Evolutionary conservation across 2,113 vertebrate genomes (phyloP), one percentile per base, ranked within the genome.

Genomic region (Clarias magur): DNA sequence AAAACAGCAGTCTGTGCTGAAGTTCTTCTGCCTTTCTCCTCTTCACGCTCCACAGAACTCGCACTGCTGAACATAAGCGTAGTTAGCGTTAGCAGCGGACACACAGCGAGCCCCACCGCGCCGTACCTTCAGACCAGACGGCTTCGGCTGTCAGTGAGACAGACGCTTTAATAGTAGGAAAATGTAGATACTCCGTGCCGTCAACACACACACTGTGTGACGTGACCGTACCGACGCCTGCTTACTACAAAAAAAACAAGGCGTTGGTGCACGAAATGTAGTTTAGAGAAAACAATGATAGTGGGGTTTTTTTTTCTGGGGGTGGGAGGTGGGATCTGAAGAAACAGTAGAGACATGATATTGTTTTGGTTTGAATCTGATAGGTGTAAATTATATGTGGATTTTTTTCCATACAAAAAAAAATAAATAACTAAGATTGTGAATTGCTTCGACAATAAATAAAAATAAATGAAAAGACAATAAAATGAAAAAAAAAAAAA

Each of bases 111-210:
- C 59, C n/a, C 0, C 16, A n/a, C 54, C 30, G 16, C 11, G 8
- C 16, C 53, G n/a, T 0, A 30, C 7, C 76, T 53, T 82, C 70
- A 57, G 80, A 86, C 79, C 84, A 88, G 70, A 83, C 84, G 57
- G 68, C 84, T 65, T 76, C 65, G 11, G 84, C 68, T 82, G 84
- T 85, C 84, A 53, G 59, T 82, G 84, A 86, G 38, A 38, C 5
- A 86, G 38, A 38, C 5, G 53, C 54, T 63, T 34, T 63, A 62
- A 81, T 38, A 57, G 34, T 72, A 62, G 68, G n/a, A 63, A 60
- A n/a, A 30, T 25, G 57, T 83, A 82, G n/a, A 87, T 63, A 27
- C 34, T 34, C n/a, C 60, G 25, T 60, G 25, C 42, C n/a, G 6
- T 38, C 54, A 30, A 7, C n/a, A 27, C 15, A 57, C 42, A 54